Evolutionary conservation across 2,113 vertebrate species (phyloP), one percentile per base, ranked within the genome.

Genomic region (Nycticryphes semicollaris): DNA sequence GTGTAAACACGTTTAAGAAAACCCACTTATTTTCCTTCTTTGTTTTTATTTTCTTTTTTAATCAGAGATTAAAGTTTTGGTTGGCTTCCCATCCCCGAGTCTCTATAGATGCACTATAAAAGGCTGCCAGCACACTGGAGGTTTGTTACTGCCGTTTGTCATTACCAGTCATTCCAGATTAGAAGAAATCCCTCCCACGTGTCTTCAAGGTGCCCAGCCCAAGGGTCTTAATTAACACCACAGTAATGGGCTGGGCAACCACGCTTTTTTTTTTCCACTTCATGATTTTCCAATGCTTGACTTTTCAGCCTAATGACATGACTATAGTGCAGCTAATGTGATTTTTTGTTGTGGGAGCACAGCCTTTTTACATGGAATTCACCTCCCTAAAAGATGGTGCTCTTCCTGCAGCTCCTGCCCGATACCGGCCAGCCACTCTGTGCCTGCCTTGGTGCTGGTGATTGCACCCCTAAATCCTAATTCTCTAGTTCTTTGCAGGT

Each of bases 41-140:
- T 89, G 89, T 92, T 94, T 96, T 89, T 85, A 62, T 93, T 96
- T 91, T 85, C 48, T 57, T 94, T 94, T 82, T 69, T 33, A 91
- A 91, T 93, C 84, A 83, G 67, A 17, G 70, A 76, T 85, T 89
- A 41, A 87, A 69, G 50, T 89, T 94, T 94, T 66, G 78, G 17
- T 93, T 95, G 87, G 93, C 67, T 94, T 87, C 62, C 47, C 30
- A 50, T 24, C 62, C 56, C 39, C 53, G 30, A 41, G 16, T n/a
- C 87, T 41, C 84, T 41, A 1, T 2, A 43, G 93, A 48, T 56
- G 41, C 39, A 10, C 59, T 43, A 5, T 59, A 81, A 81, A 62
- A 10, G 0, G 1, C 45, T 88, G 87, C 90, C 79, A 77, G 60
- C 59, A 60, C 33, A 4, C 51, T 53, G 53, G 86, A 72, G 53